These are phyloP conservation scores for Lucinisca nassula DNA, from an alignment of 2,888 invertebrate genomes.

Conservation along the genomic window DNA sequence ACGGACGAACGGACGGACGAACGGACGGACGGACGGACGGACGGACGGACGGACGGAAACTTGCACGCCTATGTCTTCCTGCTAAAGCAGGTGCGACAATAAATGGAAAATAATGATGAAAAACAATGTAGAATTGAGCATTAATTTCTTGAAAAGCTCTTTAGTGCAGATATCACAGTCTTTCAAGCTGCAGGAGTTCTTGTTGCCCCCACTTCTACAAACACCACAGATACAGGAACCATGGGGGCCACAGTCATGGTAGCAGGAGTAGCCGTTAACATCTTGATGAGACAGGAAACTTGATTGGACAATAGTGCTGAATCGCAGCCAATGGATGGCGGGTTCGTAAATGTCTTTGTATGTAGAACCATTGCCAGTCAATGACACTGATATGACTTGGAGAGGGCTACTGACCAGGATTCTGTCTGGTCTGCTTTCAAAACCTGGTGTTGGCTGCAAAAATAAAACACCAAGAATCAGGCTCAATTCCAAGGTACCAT, in stretches of 20 bases:
- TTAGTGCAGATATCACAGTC: slow-evolving; percentile 79
- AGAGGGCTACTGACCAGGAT: slow-evolving; percentile 76
- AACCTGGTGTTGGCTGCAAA: slow-evolving; percentile 83
- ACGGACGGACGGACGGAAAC: no score
- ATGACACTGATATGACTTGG: slow-evolving; percentile 42
- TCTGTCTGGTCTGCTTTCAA: slow-evolving; percentile 84
- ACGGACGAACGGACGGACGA: no score
- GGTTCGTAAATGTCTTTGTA: slow-evolving; percentile 74
- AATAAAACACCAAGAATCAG: no score
- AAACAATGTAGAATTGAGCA: slow-evolving; percentile 58
- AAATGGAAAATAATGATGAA: slow-evolving; percentile 69
- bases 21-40: no score
- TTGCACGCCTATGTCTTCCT: no score
- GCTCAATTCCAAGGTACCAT: no score
- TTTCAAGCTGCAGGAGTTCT: slow-evolving; percentile 64
- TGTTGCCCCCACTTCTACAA: slow-evolving; percentile 80
- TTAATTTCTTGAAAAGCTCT: slow-evolving; percentile 58
- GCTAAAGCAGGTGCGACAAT: no score
- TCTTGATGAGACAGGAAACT: slow-evolving; percentile 72
- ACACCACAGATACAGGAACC: slow-evolving; percentile 85
- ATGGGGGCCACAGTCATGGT: slow-evolving; percentile 85
- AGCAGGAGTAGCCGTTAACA: slow-evolving; percentile 79
- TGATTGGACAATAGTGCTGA: slow-evolving; percentile 70
- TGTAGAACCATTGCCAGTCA: slow-evolving; percentile 75
- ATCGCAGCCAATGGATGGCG: slow-evolving; percentile 74